Evolutionary conservation across 2,113 vertebrate genomes (phyloP), one percentile per base, ranked within the genome.

Genomic region (Myrmophylax atrothorax): DNA sequence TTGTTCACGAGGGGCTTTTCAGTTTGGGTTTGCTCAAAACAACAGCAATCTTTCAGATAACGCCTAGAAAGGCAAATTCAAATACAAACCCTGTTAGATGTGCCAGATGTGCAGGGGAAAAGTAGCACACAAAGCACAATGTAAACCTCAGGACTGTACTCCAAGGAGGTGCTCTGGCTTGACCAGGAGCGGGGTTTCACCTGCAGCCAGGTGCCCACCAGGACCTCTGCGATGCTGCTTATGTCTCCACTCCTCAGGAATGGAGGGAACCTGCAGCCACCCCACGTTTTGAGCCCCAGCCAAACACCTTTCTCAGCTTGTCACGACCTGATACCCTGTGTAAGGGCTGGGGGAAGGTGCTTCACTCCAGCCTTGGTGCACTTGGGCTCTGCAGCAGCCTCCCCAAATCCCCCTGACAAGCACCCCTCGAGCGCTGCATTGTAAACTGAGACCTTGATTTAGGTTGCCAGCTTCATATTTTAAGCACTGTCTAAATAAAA

Each of bases 281-380:
- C n/a, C 37, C 2, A 7, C 46, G 0, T 5, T 29, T 11, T 25
- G 33, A 77, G 3, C 20, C 63, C 40, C 46, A 14, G 22, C 29
- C 70, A 35, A 47, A 29, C 2, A 1, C 55, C 3, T 9, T 60
- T 28, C n/a, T 29, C n/a, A 17, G 69, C 78, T 19, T 28, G 73
- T 35, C 44, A 47, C 0, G 0, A 55, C 17, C 52, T 22, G 26
- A 33, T 5, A 63, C 6, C 5, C 1, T 3, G 12, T 0, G 1
- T 7, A 7, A 55, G 64, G 63, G 28, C 28, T 9, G 8, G 38
- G 44, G 55, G 37, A 53, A 44, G 70, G 40, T 9, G 25, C 42
- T 26, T 17, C 42, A 37, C 23, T 15, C 37, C 10, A 3, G 56
- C 42, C 73, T 33, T 6, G 3, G 18, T 0, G 3, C 9, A 14